Evolutionary conservation across 2,113 vertebrate species (phyloP).

Genomic region (Bubalus kerabau): DNA sequence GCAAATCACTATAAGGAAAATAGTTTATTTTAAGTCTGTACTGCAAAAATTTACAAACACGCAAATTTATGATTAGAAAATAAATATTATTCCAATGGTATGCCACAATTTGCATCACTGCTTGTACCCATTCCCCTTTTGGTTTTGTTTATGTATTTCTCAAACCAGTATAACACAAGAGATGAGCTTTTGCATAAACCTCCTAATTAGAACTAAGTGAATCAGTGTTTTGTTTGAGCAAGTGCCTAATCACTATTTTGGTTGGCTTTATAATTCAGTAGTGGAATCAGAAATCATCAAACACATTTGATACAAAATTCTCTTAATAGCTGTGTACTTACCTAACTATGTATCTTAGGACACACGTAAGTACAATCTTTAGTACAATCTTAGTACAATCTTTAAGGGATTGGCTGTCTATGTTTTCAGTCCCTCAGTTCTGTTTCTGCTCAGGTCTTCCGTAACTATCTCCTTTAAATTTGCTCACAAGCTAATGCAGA

Average conservation of each 20-base stretch:
- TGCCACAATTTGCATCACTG: background rate
- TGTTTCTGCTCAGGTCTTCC: background rate
- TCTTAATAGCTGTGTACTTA: background rate
- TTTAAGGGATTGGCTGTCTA: background rate
- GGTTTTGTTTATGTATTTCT: constrained; percentile 14
- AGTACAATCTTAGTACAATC: background rate
- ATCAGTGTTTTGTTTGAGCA: background rate
- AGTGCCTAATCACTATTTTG: background rate
- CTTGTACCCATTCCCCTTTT: background rate
- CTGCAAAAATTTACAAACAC: background rate
- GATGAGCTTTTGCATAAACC: background rate
- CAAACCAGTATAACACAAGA: background rate
- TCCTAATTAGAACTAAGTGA: background rate
- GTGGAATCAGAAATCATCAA: background rate
- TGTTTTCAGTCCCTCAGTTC: background rate
- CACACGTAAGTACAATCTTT: background rate
- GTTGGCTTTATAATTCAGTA: background rate
- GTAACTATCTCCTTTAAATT: background rate
- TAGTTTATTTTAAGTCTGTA: background rate
- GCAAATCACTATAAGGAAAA: background rate
- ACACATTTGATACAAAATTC: background rate
- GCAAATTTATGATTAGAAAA: background rate
- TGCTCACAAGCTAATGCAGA: background rate
- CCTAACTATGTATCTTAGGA: background rate
- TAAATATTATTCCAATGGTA: background rate